A percentile compares a stretch with the other conserved stretches of the same genome.
phyloP scores from a whole-genome alignment of 2,888 invertebrate genomes.

The Micropterix aruncella region DNA sequence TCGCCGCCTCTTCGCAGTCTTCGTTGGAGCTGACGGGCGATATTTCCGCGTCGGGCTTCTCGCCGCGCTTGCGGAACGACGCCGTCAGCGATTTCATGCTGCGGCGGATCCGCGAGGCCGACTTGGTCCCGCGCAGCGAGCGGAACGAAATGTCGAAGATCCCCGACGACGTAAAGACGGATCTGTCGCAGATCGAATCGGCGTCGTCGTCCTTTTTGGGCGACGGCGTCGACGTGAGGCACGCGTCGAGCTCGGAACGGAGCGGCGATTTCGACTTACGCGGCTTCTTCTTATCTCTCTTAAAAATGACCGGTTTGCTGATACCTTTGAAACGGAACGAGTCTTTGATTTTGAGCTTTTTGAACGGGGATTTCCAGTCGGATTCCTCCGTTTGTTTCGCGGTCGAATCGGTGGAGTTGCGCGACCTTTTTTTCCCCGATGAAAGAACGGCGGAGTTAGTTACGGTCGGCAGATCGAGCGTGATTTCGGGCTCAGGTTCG shows the following conservation, averaged over 20 bases:
- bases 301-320: conserved; percentile 34
- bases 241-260: conserved; percentile 15
- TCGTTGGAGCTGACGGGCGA: conserved; percentile 28
- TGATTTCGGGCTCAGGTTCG: conserved; percentile 28
- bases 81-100: conserved; percentile 39
- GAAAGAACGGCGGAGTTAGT: conserved; percentile 28
- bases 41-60: conserved; percentile 21
- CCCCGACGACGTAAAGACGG: conserved; percentile 19
- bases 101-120: conserved; percentile 31
- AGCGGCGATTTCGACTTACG: conserved; percentile 30
- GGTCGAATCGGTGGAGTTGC: conserved; percentile 32
- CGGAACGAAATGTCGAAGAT: conserved; percentile 36
- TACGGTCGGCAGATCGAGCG: conserved; percentile 24
- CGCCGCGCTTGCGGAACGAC: conserved; percentile 36
- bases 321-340: conserved; percentile 32
- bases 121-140: conserved; percentile 32
- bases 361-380: conserved; percentile 34
- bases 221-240: conserved; percentile 31
- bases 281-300: conserved; percentile 27
- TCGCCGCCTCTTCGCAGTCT: conserved; percentile 31
- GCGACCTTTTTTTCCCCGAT: conserved; percentile 34
- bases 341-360: conserved; percentile 36
- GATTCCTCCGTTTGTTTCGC: conserved; percentile 31
- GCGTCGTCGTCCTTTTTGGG: conserved; percentile 35
- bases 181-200: conserved; percentile 22